Evolutionary conservation across 2,888 invertebrate species (phyloP).

Genomic region (Leucania comma): DNA sequence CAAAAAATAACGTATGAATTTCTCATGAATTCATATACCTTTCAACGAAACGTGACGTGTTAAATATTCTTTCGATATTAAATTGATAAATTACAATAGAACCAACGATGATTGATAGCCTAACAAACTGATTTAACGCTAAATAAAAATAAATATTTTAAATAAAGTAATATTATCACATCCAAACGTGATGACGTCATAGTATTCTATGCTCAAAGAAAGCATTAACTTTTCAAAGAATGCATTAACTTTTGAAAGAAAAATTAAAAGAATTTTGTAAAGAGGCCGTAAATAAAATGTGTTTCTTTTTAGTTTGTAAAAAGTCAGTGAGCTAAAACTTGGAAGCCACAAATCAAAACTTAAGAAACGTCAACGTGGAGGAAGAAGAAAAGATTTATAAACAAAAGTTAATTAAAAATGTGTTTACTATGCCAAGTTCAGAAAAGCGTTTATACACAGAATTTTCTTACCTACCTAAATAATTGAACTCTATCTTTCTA

Average conservation of each 20-base stretch:
- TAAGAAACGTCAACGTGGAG: constrained; percentile 6
- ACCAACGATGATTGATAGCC: constrained; percentile 33
- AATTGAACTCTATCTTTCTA: no score
- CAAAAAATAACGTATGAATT: background rate
- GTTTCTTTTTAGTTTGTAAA: constrained; percentile 35
- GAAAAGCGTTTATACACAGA: no score
- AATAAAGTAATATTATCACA: background rate
- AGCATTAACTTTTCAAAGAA: constrained; percentile 36
- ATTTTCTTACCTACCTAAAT: no score
- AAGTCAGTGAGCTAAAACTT: constrained; percentile 38
- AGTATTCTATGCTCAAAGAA: constrained; percentile 29
- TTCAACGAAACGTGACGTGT: constrained; percentile 18
- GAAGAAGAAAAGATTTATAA: constrained; percentile 17
- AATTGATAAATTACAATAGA: constrained; percentile 20
- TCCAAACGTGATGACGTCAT: constrained; percentile 3
- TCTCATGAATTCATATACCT: constrained; percentile 21
- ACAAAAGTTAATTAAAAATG: background rate
- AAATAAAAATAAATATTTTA: constrained; percentile 28
- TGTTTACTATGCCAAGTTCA: background rate
- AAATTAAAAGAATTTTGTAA: constrained; percentile 10
- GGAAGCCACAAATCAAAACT: constrained; percentile 50
- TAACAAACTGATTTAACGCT: constrained; percentile 26
- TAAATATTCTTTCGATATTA: constrained; percentile 16
- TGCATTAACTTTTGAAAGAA: constrained; percentile 38
- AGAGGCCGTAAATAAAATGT: constrained; percentile 42